Evolutionary conservation across 2,113 vertebrate genomes (phyloP).

Genomic region (Sitta europaea): DNA sequence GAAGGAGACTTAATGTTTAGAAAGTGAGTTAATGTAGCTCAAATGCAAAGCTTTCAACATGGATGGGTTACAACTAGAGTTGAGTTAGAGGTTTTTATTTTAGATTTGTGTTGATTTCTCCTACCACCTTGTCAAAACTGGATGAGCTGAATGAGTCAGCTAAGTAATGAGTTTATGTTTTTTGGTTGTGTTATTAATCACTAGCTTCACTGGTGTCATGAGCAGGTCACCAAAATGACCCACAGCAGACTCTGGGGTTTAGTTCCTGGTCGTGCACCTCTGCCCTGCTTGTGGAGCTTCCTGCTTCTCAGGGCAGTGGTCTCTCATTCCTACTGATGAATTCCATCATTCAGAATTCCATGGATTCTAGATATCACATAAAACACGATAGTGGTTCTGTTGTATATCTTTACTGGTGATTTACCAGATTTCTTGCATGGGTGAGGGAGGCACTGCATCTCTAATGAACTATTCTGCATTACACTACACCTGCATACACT

Average conservation of each 20-base stretch:
- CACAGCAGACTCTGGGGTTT: background rate
- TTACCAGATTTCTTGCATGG: background rate
- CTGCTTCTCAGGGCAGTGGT: background rate
- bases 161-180: background rate
- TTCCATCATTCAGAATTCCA: background rate
- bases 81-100: background rate
- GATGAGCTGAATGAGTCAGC: background rate
- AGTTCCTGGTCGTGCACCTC: rapidly evolving
- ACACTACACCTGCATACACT: too few species aligned
- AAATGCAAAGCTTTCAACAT: background rate
- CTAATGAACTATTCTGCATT: too few species aligned
- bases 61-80: background rate
- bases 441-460: background rate
- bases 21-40: background rate
- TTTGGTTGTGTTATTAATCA: background rate
- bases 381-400: background rate
- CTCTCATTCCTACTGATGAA: background rate
- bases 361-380: background rate
- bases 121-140: background rate
- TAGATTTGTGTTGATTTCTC: background rate
- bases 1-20: background rate
- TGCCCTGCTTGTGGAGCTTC: background rate
- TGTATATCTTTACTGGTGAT: background rate
- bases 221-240: background rate
- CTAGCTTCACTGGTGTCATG: background rate